Percentiles rank a stretch among this genome's conserved stretches.
phyloP scores from a whole-genome alignment of 2,888 invertebrate species.

The Drosophila meridiana region DNA sequence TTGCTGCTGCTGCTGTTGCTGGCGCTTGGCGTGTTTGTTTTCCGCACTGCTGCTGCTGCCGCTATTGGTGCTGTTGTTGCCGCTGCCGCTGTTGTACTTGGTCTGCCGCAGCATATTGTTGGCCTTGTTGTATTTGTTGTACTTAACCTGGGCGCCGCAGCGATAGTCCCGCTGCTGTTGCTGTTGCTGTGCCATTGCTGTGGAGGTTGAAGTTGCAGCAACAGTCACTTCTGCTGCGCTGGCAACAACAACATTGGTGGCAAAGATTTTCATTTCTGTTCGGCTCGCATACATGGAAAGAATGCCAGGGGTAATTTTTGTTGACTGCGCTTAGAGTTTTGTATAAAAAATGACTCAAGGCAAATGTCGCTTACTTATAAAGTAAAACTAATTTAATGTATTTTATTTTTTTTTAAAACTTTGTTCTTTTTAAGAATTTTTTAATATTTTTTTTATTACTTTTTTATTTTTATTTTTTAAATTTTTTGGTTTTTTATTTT shows the following conservation, averaged over 20 bases:
- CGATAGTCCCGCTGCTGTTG: constrained; percentile 63
- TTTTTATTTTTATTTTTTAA: constrained; percentile 12
- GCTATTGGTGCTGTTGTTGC: constrained; percentile 32
- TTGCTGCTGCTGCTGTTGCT: constrained; percentile 29
- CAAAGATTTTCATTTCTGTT: constrained; percentile 78
- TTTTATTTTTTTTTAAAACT: constrained; percentile 31
- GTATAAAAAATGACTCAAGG: constrained; percentile 49
- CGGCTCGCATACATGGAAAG: constrained; percentile 55
- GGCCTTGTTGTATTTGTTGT: constrained; percentile 51
- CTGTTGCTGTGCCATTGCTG: constrained; percentile 40
- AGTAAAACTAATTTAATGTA: constrained; percentile 40
- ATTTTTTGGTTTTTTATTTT: constrained; percentile 22
- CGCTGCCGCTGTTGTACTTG: constrained; percentile 44
- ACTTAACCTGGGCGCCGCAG: constrained; percentile 46
- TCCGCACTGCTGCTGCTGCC: constrained; percentile 16
- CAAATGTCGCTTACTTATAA: constrained; percentile 22
- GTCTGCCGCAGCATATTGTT: constrained; percentile 31
- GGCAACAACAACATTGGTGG: constrained; percentile 56
- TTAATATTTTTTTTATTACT: constrained; percentile 20
- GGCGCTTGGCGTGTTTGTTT: too few relatives aligned
- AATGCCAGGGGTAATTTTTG: background rate
- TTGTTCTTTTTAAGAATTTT: constrained; percentile 26
- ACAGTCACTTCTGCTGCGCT: constrained; percentile 29
- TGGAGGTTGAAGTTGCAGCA: constrained; percentile 16
- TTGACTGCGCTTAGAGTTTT: constrained; percentile 34